Conservation (phyloP, 2,113 vertebrate species). For the Dromaius novaehollandiae region DNA sequence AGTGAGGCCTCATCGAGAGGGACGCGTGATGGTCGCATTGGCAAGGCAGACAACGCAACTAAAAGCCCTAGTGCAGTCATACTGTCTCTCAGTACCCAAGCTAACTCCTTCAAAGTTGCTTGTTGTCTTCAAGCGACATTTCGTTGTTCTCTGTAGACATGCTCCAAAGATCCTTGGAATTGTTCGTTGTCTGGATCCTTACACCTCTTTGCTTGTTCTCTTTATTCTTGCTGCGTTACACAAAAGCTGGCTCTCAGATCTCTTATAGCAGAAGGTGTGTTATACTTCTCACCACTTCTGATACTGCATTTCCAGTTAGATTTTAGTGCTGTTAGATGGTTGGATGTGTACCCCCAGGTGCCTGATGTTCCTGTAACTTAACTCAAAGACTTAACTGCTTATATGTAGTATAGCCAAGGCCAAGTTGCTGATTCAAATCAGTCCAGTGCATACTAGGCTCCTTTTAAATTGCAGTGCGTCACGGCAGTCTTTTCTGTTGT, state of each 20-base stretch:
- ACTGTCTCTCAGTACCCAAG: not conserved
- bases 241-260: not conserved
- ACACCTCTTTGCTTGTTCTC: not conserved
- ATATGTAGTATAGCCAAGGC: slow-evolving; percentile 42
- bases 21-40: not conserved
- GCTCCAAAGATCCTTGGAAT: not conserved
- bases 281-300: not conserved
- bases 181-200: not conserved
- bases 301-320: not conserved
- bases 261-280: not conserved
- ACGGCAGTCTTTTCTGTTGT: slow-evolving; percentile 27
- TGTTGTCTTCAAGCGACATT: not conserved
- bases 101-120: not conserved
- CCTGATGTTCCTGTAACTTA: slow-evolving; percentile 48
- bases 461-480: not conserved
- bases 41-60: not conserved
- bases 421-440: slow-evolving; percentile 24
- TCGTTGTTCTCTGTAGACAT: not conserved
- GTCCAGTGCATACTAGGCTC: not conserved
- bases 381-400: slow-evolving; percentile 33
- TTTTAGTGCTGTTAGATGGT: not conserved
- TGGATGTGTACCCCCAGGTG: slow-evolving; percentile 17
- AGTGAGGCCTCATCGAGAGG: not conserved
- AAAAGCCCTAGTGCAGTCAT: not conserved
- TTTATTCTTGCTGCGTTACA: not conserved